Percentiles rank a stretch among this genome's conserved stretches.
Conservation (phyloP, 2,113 vertebrate genomes). For the Leptosomus discolor region DNA sequence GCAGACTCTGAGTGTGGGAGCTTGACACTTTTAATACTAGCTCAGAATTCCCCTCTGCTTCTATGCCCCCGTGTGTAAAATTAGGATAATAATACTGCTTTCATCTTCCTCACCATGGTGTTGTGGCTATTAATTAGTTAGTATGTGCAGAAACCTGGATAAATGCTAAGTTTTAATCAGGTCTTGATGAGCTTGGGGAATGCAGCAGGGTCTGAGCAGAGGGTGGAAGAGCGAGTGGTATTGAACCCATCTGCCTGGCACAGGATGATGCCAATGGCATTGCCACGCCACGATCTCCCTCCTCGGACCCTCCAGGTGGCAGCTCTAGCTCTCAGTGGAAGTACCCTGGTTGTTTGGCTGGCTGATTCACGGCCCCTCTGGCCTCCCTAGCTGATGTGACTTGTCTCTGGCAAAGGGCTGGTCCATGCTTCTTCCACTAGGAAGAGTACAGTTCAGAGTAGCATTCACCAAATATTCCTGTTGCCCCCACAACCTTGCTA, state of each 20-base stretch:
- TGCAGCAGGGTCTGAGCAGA: not conserved
- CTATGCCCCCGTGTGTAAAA: slow-evolving; percentile 18
- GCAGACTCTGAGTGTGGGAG: not conserved
- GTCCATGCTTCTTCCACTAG: not conserved
- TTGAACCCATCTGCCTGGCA: not conserved
- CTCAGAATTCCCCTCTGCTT: not conserved
- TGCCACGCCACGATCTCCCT: rapidly evolving
- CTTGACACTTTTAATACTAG: not conserved
- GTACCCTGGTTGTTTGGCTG: not conserved
- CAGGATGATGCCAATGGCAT: not conserved
- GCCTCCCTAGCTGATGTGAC: not conserved
- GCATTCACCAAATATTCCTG: not conserved
- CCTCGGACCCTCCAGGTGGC: not conserved
- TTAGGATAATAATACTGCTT: slow-evolving; percentile 28
- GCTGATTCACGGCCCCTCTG: rapidly evolving
- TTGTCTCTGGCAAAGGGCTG: not conserved
- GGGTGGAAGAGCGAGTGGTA: not conserved
- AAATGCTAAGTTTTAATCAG: slow-evolving; percentile 20
- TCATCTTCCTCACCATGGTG: not conserved
- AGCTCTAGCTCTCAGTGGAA: not conserved
- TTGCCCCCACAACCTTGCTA: not conserved
- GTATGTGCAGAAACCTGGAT: not conserved
- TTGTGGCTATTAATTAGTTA: slow-evolving; percentile 23
- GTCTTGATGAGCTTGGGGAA: not conserved
- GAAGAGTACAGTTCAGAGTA: not conserved